Evolutionary conservation across 1,140 invertebrate species (phyloP), one percentile per base, ranked within the genome.

Genomic region (Drosophila mauritiana): DNA sequence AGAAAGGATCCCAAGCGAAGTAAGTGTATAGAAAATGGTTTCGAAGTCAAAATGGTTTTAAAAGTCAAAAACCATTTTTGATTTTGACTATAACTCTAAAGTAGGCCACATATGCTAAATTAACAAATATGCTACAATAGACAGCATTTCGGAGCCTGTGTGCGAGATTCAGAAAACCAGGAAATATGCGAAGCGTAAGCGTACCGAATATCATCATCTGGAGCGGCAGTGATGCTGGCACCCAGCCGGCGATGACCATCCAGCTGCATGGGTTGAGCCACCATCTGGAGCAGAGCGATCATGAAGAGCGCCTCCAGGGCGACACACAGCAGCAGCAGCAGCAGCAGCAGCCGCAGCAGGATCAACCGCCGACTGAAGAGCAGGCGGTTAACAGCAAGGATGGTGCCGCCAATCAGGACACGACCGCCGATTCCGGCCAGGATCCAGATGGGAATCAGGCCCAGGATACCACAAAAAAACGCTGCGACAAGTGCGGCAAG

Each of bases 401-500:
- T 15, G 25, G 48, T 8, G 22, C 3, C 13, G 1, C 17, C 43
- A 31, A n/a, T 27, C 22, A 45, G 15, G 11, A n/a, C 1, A 3
- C 39, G 0, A 27, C 20, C 3, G 61, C 20, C 48, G 22, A 49
- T 22, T 13, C 45, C 22, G 12, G 20, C 13, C 13, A 49, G 13
- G 27, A 11, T 1, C 45, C 42, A 8, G 36, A 42, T 31, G 15
- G n/a, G 1, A 10, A 46, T 12, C 48, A 46, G 20, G 40, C 51
- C 1, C n/a, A 48, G 27, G 57, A 62, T 36, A 22, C 17, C 15
- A 1, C 34, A 12, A 61, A 48, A 25, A 84, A 90, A 12, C 80
- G 80, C 34, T 88, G 84, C 25, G 61, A 63, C 43, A 89, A 80
- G 27, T 88, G 84, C 34, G 73, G 73, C 62, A 84, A 84, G 36